Conservation (phyloP, 2,113 vertebrate genomes). For the Cacatua alba region DNA sequence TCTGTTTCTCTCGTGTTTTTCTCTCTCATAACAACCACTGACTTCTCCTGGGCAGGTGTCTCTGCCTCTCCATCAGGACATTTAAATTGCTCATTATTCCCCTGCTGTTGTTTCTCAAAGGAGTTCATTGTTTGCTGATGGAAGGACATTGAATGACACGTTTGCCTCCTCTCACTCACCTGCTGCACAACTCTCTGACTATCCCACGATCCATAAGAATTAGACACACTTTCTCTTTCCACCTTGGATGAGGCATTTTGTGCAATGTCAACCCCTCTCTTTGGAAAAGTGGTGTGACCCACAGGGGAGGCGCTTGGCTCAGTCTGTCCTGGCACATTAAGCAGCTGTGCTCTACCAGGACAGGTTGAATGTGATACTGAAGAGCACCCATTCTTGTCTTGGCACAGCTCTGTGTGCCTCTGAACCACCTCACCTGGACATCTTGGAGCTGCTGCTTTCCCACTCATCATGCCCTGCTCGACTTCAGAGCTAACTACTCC, state of each 20-base stretch:
- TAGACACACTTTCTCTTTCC: conserved; percentile 32
- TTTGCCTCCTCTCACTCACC: conserved; percentile 30
- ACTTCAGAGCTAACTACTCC: background rate
- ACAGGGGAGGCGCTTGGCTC: background rate
- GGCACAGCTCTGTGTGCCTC: conserved; percentile 64
- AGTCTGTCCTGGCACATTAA: conserved; percentile 47
- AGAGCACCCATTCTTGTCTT: conserved; percentile 30
- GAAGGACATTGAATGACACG: background rate
- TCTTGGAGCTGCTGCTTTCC: background rate
- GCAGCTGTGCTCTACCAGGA: conserved; percentile 31
- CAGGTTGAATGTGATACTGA: conserved; percentile 46
- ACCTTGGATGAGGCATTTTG: conserved; percentile 24
- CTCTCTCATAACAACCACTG: conserved; percentile 77
- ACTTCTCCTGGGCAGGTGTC: conserved; percentile 4
- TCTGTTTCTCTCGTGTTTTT: conserved; percentile 82
- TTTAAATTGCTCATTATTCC: background rate
- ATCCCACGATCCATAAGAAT: background rate
- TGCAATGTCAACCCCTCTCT: background rate
- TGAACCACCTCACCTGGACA: conserved; percentile 38
- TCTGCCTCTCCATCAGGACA: background rate
- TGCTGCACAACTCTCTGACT: conserved; percentile 7
- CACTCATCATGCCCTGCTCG: background rate
- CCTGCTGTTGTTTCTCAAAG: background rate
- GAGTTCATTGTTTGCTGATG: background rate
- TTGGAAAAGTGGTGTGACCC: background rate